Conservation (phyloP, 2,797 vertebrate genomes). For the Megalops cyprinoides region DNA sequence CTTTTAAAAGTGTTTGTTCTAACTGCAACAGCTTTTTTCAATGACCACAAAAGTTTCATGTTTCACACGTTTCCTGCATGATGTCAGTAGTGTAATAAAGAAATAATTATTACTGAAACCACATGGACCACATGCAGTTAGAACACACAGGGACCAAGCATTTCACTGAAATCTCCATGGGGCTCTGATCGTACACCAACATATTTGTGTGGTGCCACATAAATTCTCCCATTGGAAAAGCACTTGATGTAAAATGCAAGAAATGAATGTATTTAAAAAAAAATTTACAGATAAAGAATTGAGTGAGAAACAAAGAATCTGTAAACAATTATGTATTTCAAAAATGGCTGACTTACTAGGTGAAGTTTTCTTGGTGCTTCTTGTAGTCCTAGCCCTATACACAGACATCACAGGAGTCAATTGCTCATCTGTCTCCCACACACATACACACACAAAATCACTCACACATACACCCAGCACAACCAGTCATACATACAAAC, state of each 20-base stretch:
- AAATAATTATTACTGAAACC: too few relatives aligned
- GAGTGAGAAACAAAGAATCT: neutral
- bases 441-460: neutral
- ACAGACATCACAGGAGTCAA: constrained; percentile 31
- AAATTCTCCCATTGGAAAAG: too few relatives aligned
- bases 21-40: neutral
- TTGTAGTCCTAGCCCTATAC: constrained; percentile 72
- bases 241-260: too few relatives aligned
- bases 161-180: too few relatives aligned
- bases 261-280: neutral
- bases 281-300: neutral
- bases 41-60: too few relatives aligned
- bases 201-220: too few relatives aligned
- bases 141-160: too few relatives aligned
- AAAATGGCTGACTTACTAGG: constrained; percentile 53
- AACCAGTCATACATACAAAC: neutral
- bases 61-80: too few relatives aligned
- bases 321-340: neutral
- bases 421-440: neutral
- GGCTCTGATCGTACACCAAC: too few relatives aligned
- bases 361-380: constrained; percentile 52
- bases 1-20: neutral
- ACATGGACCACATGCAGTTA: too few relatives aligned
- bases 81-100: too few relatives aligned
- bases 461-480: neutral